phyloP scores from a whole-genome alignment of 2,113 vertebrate species.

The Balaenoptera acutorostrata region DNA sequence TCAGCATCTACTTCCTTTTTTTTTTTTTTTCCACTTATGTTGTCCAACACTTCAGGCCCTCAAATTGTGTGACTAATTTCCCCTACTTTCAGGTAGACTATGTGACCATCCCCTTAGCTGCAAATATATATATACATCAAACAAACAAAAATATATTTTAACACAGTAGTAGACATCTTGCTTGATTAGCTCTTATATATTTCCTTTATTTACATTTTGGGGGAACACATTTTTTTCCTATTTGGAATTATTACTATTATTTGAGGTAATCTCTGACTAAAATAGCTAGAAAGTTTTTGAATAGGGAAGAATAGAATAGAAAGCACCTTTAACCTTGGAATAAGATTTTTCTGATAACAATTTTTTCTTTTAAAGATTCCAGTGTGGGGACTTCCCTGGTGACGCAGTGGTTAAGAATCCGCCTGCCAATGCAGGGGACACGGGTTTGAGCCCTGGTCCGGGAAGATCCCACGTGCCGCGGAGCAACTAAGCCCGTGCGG shows the following conservation, averaged over 20 bases:
- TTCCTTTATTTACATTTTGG: slow-evolving; percentile 11
- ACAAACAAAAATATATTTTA: not conserved
- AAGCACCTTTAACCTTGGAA: not conserved
- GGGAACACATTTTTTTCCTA: not conserved
- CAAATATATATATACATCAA: not conserved
- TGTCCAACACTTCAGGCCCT: not conserved
- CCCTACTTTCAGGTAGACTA: not conserved
- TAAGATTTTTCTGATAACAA: not conserved
- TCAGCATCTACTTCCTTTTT: not conserved
- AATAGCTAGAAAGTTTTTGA: not conserved
- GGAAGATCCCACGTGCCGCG: too few relatives aligned
- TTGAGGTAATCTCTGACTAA: not conserved
- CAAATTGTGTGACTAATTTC: not conserved
- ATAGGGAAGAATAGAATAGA: not conserved
- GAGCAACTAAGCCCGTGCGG: too few relatives aligned
- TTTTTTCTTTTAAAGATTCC: not conserved
- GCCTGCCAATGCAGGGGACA: too few relatives aligned
- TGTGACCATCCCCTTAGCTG: not conserved
- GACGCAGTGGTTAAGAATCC: too few relatives aligned
- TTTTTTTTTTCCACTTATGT: not conserved
- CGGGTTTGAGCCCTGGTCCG: too few relatives aligned
- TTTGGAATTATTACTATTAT: not conserved
- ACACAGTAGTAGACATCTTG: not conserved
- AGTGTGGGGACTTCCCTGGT: not conserved
- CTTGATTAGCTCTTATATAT: not conserved